A percentile compares a stretch with the other conserved stretches of the same genome.
phyloP scores from a whole-genome alignment of 2,888 invertebrate genomes.

The Leucoma salicis region DNA sequence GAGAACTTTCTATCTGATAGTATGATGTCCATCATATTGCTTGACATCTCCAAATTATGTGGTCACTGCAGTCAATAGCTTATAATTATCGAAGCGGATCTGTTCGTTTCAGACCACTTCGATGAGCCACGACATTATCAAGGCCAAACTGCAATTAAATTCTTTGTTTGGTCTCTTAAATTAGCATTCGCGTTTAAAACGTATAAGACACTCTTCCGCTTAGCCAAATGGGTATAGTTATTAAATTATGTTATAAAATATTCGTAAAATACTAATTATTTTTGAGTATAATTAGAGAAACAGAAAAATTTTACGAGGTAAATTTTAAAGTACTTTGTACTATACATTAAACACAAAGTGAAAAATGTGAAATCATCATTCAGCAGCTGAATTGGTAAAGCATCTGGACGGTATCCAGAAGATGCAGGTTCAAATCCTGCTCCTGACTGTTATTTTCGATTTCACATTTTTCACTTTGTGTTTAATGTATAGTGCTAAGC shows the following conservation, averaged over 20 bases:
- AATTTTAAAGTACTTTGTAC: not conserved
- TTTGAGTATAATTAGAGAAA: not conserved
- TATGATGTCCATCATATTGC: slow-evolving; percentile 19
- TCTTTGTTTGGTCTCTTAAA: slow-evolving; percentile 30
- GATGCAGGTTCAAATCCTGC: too few species aligned
- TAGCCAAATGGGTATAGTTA: slow-evolving; percentile 1
- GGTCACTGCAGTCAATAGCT: slow-evolving; percentile 21
- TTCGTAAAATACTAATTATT: not conserved
- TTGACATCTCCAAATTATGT: slow-evolving; percentile 29
- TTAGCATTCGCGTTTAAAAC: slow-evolving; percentile 20
- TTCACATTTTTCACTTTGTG: too few species aligned
- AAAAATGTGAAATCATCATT: too few species aligned
- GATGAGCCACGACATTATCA: slow-evolving; percentile 28
- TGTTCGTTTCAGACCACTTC: slow-evolving; percentile 16
- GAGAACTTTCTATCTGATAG: slow-evolving; percentile 16
- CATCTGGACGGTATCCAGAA: too few species aligned
- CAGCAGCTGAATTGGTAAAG: too few species aligned
- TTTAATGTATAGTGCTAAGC: too few species aligned
- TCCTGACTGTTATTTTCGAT: too few species aligned
- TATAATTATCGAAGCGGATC: slow-evolving; percentile 31
- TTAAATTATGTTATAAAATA: not conserved
- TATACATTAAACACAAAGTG: too few species aligned
- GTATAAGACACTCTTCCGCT: slow-evolving; percentile 16
- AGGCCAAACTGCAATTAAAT: slow-evolving; percentile 22
- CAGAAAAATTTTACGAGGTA: not conserved